phyloP scores from a whole-genome alignment of 2,888 invertebrate species.

The Mellilla xanthometata region DNA sequence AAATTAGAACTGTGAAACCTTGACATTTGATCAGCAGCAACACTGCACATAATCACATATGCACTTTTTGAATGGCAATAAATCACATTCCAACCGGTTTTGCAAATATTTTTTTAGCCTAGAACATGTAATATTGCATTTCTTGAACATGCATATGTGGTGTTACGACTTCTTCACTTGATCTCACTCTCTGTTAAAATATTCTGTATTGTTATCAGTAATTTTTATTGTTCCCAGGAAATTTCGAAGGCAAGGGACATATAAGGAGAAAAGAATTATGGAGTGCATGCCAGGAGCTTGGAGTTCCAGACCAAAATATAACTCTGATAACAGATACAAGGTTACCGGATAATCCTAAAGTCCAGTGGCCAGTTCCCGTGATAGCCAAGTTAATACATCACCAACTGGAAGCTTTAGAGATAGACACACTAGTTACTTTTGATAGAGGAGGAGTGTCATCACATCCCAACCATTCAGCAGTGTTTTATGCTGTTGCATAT shows the following conservation, averaged over 20 bases:
- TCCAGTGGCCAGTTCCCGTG: constrained; percentile 86
- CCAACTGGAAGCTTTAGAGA: constrained; percentile 87
- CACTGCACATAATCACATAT: not conserved
- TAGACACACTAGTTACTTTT: constrained; percentile 95
- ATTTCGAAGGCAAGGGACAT: constrained; percentile 84
- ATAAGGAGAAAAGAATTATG: constrained; percentile 90
- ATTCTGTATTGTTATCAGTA: not conserved
- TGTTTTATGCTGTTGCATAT: constrained; percentile 91
- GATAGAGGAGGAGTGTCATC: constrained; percentile 96
- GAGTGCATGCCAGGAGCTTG: constrained; percentile 90
- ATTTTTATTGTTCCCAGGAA: constrained; percentile 71
- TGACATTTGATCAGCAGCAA: constrained; percentile 3
- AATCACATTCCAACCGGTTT: not conserved
- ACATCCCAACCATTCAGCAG: constrained; percentile 95
- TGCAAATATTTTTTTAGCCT: no score
- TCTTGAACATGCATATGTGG: not conserved
- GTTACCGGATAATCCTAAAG: constrained; percentile 89
- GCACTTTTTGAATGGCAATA: not conserved
- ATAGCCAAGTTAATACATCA: constrained; percentile 70
- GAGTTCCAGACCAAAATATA: constrained; percentile 90
- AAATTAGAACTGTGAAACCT: constrained; percentile 3
- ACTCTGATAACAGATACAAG: constrained; percentile 87
- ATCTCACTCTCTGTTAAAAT: no score
- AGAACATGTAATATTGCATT: not conserved
- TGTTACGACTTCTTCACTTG: no score